Base-by-base conservation (phyloP, 2,113 vertebrate genomes). In the Gobius niger region DNA sequence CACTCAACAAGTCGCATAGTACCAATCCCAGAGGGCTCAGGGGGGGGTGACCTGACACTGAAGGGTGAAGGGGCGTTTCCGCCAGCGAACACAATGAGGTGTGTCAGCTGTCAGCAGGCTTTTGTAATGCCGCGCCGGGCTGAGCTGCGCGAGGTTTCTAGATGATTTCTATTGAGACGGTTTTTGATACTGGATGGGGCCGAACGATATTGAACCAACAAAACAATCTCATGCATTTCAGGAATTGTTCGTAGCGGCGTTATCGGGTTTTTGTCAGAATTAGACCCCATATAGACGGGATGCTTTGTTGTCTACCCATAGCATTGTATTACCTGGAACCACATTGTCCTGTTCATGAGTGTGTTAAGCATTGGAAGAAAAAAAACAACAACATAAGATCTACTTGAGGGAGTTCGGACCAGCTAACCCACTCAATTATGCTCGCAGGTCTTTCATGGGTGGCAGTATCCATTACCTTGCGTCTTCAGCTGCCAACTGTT, bases 401-500 rank as follows among this genome's bases (percentile, higher is more conserved):
- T 16, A 11, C 67, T 75, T 81, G 70, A 76, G 65, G 7, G 7
- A 67, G 16, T 16, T 16, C 6, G 50, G 44, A 70, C 51, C 46
- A 47, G 68, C 75, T 75, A 82, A 87, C 72, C 83, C 83, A 78
- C 60, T 82, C 75, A 44, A 56, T 87, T 84, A 80, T 85, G 75
- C 71, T 68, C 42, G n/a, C 59, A 3, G 63, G 50, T 76, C 63
- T 87, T 89, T 88, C 76, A 87, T 86, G 63, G 46, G 14, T 7
- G 59, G 73, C 71, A 16, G 83, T 85, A 82, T 88, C 83, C 81
- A 88, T 90, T 91, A 87, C 88, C 63, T 56, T 73, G 10, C 34
- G 61, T 70, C 75, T 84, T 66, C 81, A 89, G 83, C 81, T 81
- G 86, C 83, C 90, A 90, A 86, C 85, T 86, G 86, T 86, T 89